Evolutionary conservation across 2,888 invertebrate species (phyloP).

Genomic region (Drosophila meridiana): DNA sequence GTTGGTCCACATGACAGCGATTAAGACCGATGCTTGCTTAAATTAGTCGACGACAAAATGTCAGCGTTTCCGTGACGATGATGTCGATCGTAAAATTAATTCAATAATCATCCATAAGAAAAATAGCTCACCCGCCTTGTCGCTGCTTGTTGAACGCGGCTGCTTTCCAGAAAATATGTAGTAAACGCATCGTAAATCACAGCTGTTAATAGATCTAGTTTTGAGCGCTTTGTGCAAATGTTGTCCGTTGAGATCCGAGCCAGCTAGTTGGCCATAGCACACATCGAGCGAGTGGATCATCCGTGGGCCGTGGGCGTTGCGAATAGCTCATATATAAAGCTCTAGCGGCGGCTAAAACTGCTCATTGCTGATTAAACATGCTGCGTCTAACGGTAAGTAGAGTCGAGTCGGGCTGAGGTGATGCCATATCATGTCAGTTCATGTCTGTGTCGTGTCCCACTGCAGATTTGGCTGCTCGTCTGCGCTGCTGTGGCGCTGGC

Average conservation of each 20-base stretch:
- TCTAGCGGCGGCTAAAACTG: slow-evolving; percentile 23
- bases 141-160: slow-evolving; percentile 13
- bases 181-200: slow-evolving; percentile 61
- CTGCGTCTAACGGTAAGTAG: slow-evolving; percentile 65
- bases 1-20: slow-evolving; percentile 1
- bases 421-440: background rate
- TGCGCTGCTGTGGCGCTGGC: slow-evolving; percentile 55
- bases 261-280: slow-evolving; percentile 55
- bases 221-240: slow-evolving; percentile 44
- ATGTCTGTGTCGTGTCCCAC: background rate
- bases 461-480: slow-evolving; percentile 56
- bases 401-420: slow-evolving; percentile 19
- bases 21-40: slow-evolving; percentile 11
- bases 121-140: slow-evolving; percentile 34
- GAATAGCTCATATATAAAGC: slow-evolving; percentile 65
- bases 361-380: slow-evolving; percentile 65
- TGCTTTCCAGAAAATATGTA: slow-evolving; percentile 60
- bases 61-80: slow-evolving; percentile 29
- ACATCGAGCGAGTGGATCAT: slow-evolving; percentile 51
- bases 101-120: slow-evolving; percentile 45
- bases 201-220: slow-evolving; percentile 72
- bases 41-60: slow-evolving; percentile 30
- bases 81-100: slow-evolving; percentile 28
- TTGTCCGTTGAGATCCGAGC: slow-evolving; percentile 26
- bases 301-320: slow-evolving; percentile 53